Percentiles rank a stretch among this genome's conserved stretches.
These are phyloP conservation scores for Salticus scenicus DNA, from an alignment of 2,888 invertebrate species.

Conservation along the genomic window DNA sequence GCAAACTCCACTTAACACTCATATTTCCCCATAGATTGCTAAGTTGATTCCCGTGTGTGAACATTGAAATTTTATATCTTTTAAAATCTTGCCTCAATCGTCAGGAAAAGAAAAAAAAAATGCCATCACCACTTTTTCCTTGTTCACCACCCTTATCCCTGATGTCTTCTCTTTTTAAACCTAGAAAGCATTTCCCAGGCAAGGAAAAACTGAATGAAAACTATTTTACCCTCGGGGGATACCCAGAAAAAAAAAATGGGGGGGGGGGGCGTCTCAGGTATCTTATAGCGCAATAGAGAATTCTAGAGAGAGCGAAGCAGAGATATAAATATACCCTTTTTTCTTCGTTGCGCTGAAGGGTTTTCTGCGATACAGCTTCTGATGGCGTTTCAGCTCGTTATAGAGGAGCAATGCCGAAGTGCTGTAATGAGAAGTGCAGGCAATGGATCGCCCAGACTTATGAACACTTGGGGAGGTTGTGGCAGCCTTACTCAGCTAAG, in stretches of 20 bases:
- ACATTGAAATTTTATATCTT: conserved; percentile 32
- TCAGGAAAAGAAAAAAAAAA: background rate
- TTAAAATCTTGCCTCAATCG: conserved; percentile 23
- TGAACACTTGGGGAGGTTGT: conserved; percentile 55
- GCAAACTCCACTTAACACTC: conserved; percentile 46
- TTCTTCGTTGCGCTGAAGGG: conserved; percentile 37
- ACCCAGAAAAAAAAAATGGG: background rate
- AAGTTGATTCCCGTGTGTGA: conserved; percentile 18
- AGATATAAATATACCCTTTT: conserved; percentile 51
- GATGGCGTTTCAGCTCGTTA: conserved; percentile 64
- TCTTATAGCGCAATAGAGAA: conserved; percentile 61
- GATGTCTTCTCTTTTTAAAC: conserved; percentile 27
- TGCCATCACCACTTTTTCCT: background rate
- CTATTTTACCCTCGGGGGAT: conserved; percentile 23
- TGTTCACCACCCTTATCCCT: background rate
- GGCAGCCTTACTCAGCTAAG: conserved; percentile 8
- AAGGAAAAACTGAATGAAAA: conserved; percentile 20
- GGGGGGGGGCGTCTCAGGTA: conserved; percentile 54
- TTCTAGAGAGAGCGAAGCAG: conserved; percentile 34
- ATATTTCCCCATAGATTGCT: conserved; percentile 54
- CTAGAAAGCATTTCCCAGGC: conserved; percentile 42
- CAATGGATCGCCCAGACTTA: conserved; percentile 57
- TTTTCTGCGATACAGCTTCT: conserved; percentile 49
- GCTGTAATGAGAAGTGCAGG: conserved; percentile 61
- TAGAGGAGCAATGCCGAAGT: conserved; percentile 45